Evolutionary conservation across 2,888 invertebrate genomes (phyloP).

Genomic region (Orchestes rusci): DNA sequence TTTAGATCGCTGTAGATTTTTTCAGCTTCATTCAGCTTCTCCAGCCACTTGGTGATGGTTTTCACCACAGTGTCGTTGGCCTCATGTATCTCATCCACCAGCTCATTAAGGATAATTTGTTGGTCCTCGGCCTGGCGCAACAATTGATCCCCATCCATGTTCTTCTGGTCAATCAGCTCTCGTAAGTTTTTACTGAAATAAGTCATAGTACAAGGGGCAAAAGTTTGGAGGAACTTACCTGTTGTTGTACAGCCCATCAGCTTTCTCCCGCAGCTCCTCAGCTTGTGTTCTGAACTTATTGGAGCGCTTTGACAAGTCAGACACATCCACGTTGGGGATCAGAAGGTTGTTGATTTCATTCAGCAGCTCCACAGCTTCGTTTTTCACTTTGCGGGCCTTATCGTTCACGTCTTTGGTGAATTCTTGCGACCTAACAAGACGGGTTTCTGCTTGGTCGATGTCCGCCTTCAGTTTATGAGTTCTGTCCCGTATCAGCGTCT

Average conservation of each 20-base stretch:
- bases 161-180: conserved; percentile 57
- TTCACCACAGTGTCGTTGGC: conserved; percentile 69
- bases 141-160: conserved; percentile 58
- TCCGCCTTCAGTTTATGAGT: conserved; percentile 60
- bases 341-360: conserved; percentile 72
- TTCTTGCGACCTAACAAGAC: conserved; percentile 61
- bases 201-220: not conserved
- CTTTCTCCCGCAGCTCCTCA: conserved; percentile 35
- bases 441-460: conserved; percentile 60
- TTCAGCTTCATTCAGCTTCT: conserved; percentile 71
- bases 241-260: conserved; percentile 48
- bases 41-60: conserved; percentile 79
- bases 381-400: conserved; percentile 64
- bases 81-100: conserved; percentile 71
- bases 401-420: conserved; percentile 67
- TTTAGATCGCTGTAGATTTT: conserved; percentile 68
- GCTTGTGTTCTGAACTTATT: conserved; percentile 44
- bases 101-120: conserved; percentile 71
- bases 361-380: conserved; percentile 73
- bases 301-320: conserved; percentile 61
- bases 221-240: conserved; percentile 7
- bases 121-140: conserved; percentile 56
- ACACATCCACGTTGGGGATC: conserved; percentile 73
- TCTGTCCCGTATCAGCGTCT: conserved; percentile 51
- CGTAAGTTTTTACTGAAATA: conserved; percentile 49